Evolutionary conservation across 1,140 invertebrate species (phyloP).

Genomic region (Wasmannia auropunctata): DNA sequence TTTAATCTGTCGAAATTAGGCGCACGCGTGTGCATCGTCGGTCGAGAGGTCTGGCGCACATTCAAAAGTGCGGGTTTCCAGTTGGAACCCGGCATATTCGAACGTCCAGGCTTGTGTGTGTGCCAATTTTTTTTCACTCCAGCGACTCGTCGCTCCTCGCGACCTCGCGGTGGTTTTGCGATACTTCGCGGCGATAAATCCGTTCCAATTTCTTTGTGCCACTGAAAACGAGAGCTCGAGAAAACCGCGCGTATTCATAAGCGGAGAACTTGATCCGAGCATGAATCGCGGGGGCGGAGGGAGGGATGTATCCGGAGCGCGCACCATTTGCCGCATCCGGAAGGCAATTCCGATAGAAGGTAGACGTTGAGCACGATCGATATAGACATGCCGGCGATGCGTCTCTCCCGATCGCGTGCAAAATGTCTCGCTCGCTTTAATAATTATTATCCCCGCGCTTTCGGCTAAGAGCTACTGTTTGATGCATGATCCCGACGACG

Average conservation of each 20-base stretch:
- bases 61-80: slow-evolving; percentile 34
- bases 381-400: too few relatives aligned
- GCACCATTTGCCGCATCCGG: not conserved
- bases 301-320: not conserved
- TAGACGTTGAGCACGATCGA: slow-evolving; percentile 11
- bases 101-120: not conserved
- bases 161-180: not conserved
- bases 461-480: slow-evolving; percentile 30
- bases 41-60: slow-evolving; percentile 15
- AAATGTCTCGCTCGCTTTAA: not conserved
- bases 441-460: slow-evolving; percentile 28
- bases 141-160: not conserved
- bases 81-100: slow-evolving; percentile 1
- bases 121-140: slow-evolving; percentile 33
- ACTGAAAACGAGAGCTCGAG: slow-evolving; percentile 14
- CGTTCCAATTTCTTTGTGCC: slow-evolving; percentile 5
- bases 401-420: not conserved
- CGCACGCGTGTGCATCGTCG: not conserved
- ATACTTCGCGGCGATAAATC: slow-evolving; percentile 27
- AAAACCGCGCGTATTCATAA: slow-evolving; percentile 29
- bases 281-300: slow-evolving; percentile 1
- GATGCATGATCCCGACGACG: slow-evolving; percentile 13
- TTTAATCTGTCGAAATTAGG: slow-evolving; percentile 20
- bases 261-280: slow-evolving; percentile 5
- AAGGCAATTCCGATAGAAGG: not conserved